These are phyloP conservation scores for Herpailurus yagouaroundi DNA, from an alignment of 2,113 vertebrate species.

Conservation along the genomic window DNA sequence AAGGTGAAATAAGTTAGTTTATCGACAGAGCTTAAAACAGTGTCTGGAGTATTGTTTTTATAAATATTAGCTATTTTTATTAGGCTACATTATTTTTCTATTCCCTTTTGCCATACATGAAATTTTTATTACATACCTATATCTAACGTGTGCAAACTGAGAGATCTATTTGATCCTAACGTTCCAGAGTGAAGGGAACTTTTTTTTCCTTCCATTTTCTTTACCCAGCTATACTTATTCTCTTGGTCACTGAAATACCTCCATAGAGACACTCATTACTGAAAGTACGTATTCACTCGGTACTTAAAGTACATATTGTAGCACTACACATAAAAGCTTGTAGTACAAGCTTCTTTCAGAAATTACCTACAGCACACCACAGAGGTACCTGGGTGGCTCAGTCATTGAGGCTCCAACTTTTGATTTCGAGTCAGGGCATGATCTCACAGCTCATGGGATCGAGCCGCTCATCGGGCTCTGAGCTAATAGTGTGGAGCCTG, in stretches of 20 bases:
- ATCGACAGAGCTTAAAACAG: neutral
- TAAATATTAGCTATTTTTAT: conserved; percentile 10
- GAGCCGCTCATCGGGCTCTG: too few species aligned
- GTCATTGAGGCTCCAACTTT: too few species aligned
- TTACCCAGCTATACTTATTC: neutral
- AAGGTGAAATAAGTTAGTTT: neutral
- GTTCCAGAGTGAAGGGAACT: neutral
- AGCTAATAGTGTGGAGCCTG: too few species aligned
- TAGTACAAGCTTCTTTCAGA: neutral
- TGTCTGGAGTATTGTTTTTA: neutral
- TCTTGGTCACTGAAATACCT: neutral
- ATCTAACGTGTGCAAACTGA: neutral
- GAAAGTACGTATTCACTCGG: neutral
- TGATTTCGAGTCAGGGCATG: too few species aligned
- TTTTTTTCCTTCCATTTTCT: neutral
- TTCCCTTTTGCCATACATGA: neutral
- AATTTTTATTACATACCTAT: neutral
- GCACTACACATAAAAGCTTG: neutral
- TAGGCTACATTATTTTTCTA: neutral
- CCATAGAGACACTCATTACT: neutral
- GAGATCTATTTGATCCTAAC: neutral
- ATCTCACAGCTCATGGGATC: too few species aligned
- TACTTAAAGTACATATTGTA: neutral
- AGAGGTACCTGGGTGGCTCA: too few species aligned
- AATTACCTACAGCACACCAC: neutral